Evolutionary conservation across 2,888 invertebrate species (phyloP).

Genomic region (Eristalis pertinax): DNA sequence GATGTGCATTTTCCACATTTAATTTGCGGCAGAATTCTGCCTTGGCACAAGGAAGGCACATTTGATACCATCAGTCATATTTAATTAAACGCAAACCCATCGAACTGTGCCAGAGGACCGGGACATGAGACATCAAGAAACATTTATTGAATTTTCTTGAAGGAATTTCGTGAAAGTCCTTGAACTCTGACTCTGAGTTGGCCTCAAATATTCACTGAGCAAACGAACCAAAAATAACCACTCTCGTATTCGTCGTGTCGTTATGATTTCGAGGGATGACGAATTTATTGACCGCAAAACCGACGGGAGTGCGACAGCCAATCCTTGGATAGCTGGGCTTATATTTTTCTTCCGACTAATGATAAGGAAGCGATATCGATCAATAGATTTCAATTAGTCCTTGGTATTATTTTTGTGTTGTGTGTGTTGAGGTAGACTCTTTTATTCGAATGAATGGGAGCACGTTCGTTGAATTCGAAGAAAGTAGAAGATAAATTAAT

Average conservation of each 20-base stretch:
- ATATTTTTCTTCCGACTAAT: slow-evolving; percentile 1
- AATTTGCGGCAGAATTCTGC: slow-evolving; percentile 22
- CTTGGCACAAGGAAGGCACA: background rate
- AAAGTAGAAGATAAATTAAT: background rate
- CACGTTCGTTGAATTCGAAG: background rate
- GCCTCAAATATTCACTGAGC: background rate
- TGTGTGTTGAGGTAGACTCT: background rate
- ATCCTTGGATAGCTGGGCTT: background rate
- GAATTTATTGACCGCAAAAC: slow-evolving; percentile 24
- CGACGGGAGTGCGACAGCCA: background rate
- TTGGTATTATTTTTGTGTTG: slow-evolving; percentile 5
- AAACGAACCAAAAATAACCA: slow-evolving; percentile 24
- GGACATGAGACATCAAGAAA: background rate
- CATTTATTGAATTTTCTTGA: slow-evolving; percentile 23
- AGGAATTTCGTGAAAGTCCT: slow-evolving; percentile 40
- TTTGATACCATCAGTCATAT: slow-evolving; percentile 57
- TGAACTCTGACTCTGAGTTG: slow-evolving; percentile 33
- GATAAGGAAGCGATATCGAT: slow-evolving; percentile 43
- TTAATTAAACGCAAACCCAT: slow-evolving; percentile 59
- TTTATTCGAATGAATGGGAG: background rate
- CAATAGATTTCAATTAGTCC: slow-evolving; percentile 25
- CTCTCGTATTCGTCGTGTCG: background rate
- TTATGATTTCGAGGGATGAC: slow-evolving; percentile 34
- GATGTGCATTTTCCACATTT: slow-evolving; percentile 39
- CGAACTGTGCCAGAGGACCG: slow-evolving; percentile 1